Conservation (phyloP, 2,888 invertebrate genomes). For the Willowsia nigromaculata region DNA sequence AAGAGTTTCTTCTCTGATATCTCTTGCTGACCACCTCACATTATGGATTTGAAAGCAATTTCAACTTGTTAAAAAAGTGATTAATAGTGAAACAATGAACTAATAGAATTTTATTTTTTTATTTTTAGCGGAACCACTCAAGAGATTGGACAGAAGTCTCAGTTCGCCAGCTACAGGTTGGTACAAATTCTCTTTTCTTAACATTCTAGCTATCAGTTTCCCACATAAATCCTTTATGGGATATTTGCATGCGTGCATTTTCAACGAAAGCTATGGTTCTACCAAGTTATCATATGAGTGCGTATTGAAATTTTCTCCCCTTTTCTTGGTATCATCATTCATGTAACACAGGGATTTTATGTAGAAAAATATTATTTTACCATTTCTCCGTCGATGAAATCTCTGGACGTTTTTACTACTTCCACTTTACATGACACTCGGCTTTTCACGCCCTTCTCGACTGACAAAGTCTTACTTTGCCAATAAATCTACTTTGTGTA, state of each 20-base stretch:
- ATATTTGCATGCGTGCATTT: constrained; percentile 43
- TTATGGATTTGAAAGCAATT: neutral
- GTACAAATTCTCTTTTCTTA: constrained; percentile 61
- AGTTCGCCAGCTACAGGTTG: constrained; percentile 79
- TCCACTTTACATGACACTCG: constrained; percentile 61
- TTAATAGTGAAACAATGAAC: neutral
- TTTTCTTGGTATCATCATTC: constrained; percentile 6
- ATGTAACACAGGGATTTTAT: constrained; percentile 27
- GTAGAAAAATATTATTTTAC: constrained; percentile 51
- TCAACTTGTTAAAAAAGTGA: neutral
- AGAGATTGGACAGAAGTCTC: constrained; percentile 78
- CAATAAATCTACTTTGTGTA: constrained; percentile 50
- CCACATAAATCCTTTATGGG: constrained; percentile 34
- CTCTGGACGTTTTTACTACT: constrained; percentile 25
- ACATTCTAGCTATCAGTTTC: neutral
- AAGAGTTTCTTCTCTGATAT: neutral
- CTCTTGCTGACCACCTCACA: neutral
- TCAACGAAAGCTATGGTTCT: neutral
- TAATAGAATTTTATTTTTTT: constrained; percentile 58
- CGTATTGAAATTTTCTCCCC: constrained; percentile 15
- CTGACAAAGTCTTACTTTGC: constrained; percentile 19
- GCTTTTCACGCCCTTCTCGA: constrained; percentile 46
- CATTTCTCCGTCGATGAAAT: constrained; percentile 43
- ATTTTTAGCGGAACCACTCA: constrained; percentile 77
- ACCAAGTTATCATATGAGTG: neutral